A percentile compares a stretch with the other conserved stretches of the same genome.
These are phyloP conservation scores for Melanotaenia nigrans DNA, from an alignment of 2,797 vertebrate species.

Conservation along the genomic window DNA sequence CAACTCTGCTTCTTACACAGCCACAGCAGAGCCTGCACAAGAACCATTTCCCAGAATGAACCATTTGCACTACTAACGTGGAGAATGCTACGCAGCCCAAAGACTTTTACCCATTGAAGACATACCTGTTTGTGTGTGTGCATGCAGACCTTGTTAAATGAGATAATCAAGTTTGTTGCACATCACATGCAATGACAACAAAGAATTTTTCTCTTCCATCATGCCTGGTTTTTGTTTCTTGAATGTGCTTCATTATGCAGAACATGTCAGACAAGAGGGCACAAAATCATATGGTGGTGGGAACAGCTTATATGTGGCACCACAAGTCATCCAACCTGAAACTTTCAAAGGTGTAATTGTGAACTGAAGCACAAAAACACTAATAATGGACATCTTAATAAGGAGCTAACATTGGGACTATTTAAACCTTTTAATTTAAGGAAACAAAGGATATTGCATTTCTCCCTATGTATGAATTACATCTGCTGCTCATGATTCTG, in stretches of 20 bases:
- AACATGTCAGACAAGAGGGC: background rate
- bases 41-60: no score
- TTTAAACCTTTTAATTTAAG: slow-evolving; percentile 22
- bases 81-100: no score
- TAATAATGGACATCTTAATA: background rate
- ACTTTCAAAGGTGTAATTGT: background rate
- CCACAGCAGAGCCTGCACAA: no score
- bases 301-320: background rate
- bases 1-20: no score
- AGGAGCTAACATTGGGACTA: background rate
- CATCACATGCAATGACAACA: no score
- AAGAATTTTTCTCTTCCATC: no score
- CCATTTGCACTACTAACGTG: no score
- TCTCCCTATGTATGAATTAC: background rate
- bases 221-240: no score
- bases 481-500: slow-evolving; percentile 5
- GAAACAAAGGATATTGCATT: background rate
- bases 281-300: background rate
- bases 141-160: no score
- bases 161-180: no score
- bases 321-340: background rate
- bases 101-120: no score
- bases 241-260: background rate
- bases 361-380: background rate
- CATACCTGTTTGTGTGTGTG: no score